Evolutionary conservation across 2,797 vertebrate genomes (phyloP).

Genomic region (Rhinophrynus dorsalis): DNA sequence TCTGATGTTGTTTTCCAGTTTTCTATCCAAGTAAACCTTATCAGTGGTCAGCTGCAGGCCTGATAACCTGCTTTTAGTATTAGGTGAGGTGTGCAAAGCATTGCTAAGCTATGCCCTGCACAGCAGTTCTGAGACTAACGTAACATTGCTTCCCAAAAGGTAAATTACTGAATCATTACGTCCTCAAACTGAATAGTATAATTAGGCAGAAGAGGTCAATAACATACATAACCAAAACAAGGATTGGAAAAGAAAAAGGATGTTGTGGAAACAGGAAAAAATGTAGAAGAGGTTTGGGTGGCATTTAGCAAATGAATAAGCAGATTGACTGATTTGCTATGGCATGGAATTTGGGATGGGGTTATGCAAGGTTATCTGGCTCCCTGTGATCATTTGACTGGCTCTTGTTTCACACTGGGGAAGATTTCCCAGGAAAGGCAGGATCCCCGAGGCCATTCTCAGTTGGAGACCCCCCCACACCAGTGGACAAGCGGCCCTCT

Average conservation of each 20-base stretch:
- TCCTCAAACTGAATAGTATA: neutral
- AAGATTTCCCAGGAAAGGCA: neutral
- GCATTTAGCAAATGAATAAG: slow-evolving; percentile 37
- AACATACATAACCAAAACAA: neutral
- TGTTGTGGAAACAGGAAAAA: neutral
- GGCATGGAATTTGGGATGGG: slow-evolving; percentile 8
- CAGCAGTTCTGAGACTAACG: too few relatives aligned
- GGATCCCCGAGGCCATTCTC: slow-evolving; percentile 14
- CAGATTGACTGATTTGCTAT: slow-evolving; percentile 40
- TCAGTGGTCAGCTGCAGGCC: too few relatives aligned
- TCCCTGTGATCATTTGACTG: slow-evolving; percentile 21
- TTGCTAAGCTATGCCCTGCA: too few relatives aligned
- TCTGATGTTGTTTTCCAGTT: too few relatives aligned
- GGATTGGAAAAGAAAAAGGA: slow-evolving; percentile 7
- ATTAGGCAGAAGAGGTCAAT: neutral
- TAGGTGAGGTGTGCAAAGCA: too few relatives aligned
- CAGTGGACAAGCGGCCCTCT: slow-evolving; percentile 6
- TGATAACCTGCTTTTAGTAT: too few relatives aligned
- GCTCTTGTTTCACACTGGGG: neutral
- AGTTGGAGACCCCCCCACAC: neutral
- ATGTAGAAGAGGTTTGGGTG: slow-evolving; percentile 12
- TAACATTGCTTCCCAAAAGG: too few relatives aligned
- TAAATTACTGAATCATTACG: neutral
- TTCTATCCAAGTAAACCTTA: too few relatives aligned
- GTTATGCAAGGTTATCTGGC: slow-evolving; percentile 46